Conservation (phyloP, 2,888 invertebrate species). For the Julus scandinavius region DNA sequence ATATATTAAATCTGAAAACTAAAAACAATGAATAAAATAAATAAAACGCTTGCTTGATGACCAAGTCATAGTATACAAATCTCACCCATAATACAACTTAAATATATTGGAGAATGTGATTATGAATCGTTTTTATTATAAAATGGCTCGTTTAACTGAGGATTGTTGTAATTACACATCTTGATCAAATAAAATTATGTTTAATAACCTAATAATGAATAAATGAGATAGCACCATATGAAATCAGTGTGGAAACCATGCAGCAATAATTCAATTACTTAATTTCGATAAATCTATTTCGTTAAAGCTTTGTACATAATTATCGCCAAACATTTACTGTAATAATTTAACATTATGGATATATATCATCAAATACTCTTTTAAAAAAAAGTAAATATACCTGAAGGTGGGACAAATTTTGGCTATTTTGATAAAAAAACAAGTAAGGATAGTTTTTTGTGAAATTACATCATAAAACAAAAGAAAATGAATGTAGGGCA, state of each 20-base stretch:
- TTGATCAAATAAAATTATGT: neutral
- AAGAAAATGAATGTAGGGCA: neutral
- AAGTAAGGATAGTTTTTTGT: neutral
- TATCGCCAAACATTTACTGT: conserved; percentile 9
- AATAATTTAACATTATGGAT: conserved; percentile 39
- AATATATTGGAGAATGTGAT: neutral
- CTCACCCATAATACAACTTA: neutral
- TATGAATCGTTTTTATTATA: conserved; percentile 18
- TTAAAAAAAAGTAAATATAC: neutral
- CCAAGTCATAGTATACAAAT: neutral
- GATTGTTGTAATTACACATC: neutral
- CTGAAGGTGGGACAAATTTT: neutral
- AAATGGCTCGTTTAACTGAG: conserved; percentile 25
- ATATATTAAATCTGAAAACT: neutral
- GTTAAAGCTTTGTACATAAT: conserved; percentile 17
- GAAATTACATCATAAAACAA: neutral
- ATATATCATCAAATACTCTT: neutral
- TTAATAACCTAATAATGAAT: neutral
- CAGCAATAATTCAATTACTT: conserved; percentile 2
- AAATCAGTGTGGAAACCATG: neutral
- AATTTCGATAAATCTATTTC: neutral
- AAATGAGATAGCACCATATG: conserved; percentile 15
- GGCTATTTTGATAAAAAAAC: neutral
- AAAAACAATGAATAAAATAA: neutral
- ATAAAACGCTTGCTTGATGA: neutral